These are phyloP conservation scores for Drosophila dunni DNA, from an alignment of 1,140 invertebrate species.

Conservation along the genomic window DNA sequence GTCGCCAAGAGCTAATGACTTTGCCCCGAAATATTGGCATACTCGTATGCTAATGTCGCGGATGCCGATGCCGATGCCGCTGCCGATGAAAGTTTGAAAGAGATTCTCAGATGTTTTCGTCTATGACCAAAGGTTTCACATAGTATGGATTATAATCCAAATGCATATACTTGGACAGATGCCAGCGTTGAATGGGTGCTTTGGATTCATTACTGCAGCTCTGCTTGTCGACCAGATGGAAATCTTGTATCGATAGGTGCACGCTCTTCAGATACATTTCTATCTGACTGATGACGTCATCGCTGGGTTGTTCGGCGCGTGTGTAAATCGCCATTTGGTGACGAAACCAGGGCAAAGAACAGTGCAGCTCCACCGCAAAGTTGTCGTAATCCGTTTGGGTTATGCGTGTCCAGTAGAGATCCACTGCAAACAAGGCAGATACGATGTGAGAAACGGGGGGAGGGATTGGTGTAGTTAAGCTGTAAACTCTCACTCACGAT, in stretches of 20 bases:
- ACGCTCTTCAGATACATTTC: conserved; percentile 43
- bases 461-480: too few species aligned
- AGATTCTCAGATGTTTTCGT: conserved; percentile 58
- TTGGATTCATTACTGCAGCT: conserved; percentile 20
- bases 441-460: background rate
- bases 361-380: conserved; percentile 61
- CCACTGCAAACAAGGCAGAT: conserved; percentile 29
- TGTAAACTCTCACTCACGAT: conserved; percentile 40
- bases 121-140: conserved; percentile 53
- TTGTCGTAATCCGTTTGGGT: conserved; percentile 55
- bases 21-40: conserved; percentile 46
- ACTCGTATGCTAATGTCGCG: conserved; percentile 29
- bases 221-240: conserved; percentile 27
- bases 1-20: conserved; percentile 33
- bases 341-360: conserved; percentile 59
- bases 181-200: conserved; percentile 46
- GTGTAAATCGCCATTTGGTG: conserved; percentile 64
- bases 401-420: conserved; percentile 64
- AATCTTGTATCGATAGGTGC: background rate
- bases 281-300: background rate
- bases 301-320: conserved; percentile 8
- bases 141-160: conserved; percentile 62
- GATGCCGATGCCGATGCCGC: conserved; percentile 45
- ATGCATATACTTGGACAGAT: conserved; percentile 52
- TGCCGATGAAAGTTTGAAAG: conserved; percentile 63